Base-by-base conservation (phyloP, 2,797 vertebrate genomes). In the Salarias fasciatus region DNA sequence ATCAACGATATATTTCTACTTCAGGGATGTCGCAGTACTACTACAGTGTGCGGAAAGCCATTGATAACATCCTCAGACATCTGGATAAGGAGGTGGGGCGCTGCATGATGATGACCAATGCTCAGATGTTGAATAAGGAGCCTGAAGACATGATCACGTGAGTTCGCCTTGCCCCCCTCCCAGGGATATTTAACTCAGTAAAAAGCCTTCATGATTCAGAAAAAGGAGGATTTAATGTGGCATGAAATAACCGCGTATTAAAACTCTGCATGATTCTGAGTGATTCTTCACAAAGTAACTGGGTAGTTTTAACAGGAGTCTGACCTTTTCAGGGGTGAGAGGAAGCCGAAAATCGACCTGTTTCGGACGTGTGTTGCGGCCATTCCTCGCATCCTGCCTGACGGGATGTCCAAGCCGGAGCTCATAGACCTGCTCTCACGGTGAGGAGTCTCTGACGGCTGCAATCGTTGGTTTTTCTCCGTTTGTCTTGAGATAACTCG, bases 141-240 rank as follows among this genome's bases (percentile, higher is more conserved):
- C 97, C 97, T 0, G 97, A 99, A 80, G 97, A 99, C 81, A 98
- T 99, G 97, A 99, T 99, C 90, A 99, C 97, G 97, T 99, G 91
- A 83, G 97, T 91, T 18, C 18, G 24, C 24, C 24, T 18, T 24
- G 2, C 24, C 24, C 2, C 18, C 18, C 2, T 18, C 18, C 18
- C 18, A 24, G 18, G n/a, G n/a, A n/a, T n/a, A 24, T 24, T 24
- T 24, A 2, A 24, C 18, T 24, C 2, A 18, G 18, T 2, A 24
- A 24, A 15, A n/a, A n/a, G n/a, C n/a, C n/a, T n/a, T n/a, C n/a
- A n/a, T 51, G 57, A 14, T 36, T 56, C 47, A 53, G 11, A 11
- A 36, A 13, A 31, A 30, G 5, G 11, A 1, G 44, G 11, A n/a
- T 44, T 33, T 14, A 56, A 47, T n/a, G 40, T 35, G 6, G 6